phyloP scores from a whole-genome alignment of 2,113 vertebrate genomes.

The Gymnorhina tibicen region DNA sequence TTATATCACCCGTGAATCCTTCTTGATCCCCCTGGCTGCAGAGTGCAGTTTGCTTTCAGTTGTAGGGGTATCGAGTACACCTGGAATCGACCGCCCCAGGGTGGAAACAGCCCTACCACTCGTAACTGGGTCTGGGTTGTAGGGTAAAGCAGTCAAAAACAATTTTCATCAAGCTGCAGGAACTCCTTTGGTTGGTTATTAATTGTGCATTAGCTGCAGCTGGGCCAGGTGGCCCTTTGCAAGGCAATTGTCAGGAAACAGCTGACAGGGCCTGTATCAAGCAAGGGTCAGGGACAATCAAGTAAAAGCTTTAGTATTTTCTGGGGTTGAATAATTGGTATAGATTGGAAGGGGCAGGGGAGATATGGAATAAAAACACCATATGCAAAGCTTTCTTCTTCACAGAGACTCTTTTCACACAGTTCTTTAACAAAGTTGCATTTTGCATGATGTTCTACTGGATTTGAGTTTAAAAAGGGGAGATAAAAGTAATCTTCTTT shows the following conservation, averaged over 20 bases:
- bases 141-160: neutral
- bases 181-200: neutral
- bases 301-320: neutral
- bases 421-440: neutral
- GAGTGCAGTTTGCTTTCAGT: neutral
- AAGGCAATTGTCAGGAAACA: neutral
- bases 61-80: accelerated
- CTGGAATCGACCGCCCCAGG: accelerated
- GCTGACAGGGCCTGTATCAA: neutral
- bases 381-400: neutral
- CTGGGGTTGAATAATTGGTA: neutral
- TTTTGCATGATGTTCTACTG: neutral
- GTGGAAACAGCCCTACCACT: neutral
- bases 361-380: neutral
- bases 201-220: neutral
- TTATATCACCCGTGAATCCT: neutral
- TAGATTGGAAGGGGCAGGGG: neutral
- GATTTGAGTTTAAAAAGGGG: neutral
- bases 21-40: neutral
- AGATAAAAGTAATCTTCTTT: constrained; percentile 1
- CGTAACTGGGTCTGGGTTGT: neutral
- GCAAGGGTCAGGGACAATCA: neutral
- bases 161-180: neutral
- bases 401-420: neutral
- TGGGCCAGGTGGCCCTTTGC: neutral